Evolutionary conservation across 23 tunicate species (phyloP).

Genomic region (Ciona savignyi): DNA sequence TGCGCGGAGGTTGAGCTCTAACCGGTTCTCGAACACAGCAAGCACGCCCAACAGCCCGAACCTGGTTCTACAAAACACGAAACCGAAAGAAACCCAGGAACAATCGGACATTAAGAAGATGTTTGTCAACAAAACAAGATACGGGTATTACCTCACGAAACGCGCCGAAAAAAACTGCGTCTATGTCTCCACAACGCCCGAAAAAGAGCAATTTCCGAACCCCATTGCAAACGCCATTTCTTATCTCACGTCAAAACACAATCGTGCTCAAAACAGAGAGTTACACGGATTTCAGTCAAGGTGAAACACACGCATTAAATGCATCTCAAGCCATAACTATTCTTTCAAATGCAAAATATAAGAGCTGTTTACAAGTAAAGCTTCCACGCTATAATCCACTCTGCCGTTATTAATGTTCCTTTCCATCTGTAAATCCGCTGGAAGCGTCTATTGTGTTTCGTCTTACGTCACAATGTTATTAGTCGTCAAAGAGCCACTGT

Average conservation of each 20-base stretch:
- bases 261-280: slow-evolving; percentile 17
- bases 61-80: background rate
- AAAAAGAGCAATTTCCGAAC: slow-evolving; percentile 37
- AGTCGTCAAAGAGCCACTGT: no score
- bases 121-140: slow-evolving; percentile 12
- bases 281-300: background rate
- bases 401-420: no score
- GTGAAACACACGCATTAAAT: no score
- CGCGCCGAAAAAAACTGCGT: background rate
- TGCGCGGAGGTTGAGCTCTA: background rate
- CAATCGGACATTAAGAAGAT: background rate
- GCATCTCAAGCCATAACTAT: no score
- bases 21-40: background rate
- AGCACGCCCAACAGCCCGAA: background rate
- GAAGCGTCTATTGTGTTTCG: no score
- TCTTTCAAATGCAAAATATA: no score
- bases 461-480: no score
- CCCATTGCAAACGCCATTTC: slow-evolving; percentile 61
- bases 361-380: no score
- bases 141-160: slow-evolving; percentile 23
- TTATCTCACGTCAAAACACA: slow-evolving; percentile 31
- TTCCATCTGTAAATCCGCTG: no score
- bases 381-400: no score
- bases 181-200: slow-evolving; percentile 16
- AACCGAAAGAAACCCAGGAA: background rate